Conservation (phyloP, 2,888 invertebrate genomes). For the Branchellion lobata region DNA sequence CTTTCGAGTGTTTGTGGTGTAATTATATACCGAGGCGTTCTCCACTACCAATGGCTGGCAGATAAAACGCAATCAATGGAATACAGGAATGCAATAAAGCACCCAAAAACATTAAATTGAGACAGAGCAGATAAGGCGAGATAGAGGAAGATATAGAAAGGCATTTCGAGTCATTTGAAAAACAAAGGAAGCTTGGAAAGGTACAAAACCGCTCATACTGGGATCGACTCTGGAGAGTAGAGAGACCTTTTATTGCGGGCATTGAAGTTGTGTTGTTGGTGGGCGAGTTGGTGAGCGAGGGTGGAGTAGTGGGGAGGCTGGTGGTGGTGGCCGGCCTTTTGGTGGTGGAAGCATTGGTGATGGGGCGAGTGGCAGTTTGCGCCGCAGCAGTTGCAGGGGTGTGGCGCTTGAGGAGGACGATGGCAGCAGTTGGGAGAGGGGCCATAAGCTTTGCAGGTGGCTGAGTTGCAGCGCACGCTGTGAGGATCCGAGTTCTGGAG, state of each 20-base stretch:
- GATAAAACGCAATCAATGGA: background rate
- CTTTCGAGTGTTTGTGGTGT: no score
- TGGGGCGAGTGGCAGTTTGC: constrained; percentile 35
- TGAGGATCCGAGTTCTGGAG: constrained; percentile 13
- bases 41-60: no score
- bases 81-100: background rate
- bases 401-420: constrained; percentile 10
- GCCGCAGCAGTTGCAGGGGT: constrained; percentile 43
- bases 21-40: no score
- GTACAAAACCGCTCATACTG: constrained; percentile 10
- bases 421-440: constrained; percentile 30
- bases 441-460: constrained; percentile 30
- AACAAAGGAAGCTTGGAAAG: background rate
- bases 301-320: constrained; percentile 2
- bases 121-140: background rate
- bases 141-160: background rate
- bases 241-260: constrained; percentile 37
- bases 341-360: constrained; percentile 19
- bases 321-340: background rate
- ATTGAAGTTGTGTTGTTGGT: constrained; percentile 7
- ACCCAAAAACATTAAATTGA: background rate
- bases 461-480: constrained; percentile 28
- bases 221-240: constrained; percentile 41
- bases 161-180: background rate
- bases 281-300: background rate